These are phyloP conservation scores for Parapristionchus giblindavisi DNA, from an alignment of 2,888 invertebrate genomes.

Conservation along the genomic window DNA sequence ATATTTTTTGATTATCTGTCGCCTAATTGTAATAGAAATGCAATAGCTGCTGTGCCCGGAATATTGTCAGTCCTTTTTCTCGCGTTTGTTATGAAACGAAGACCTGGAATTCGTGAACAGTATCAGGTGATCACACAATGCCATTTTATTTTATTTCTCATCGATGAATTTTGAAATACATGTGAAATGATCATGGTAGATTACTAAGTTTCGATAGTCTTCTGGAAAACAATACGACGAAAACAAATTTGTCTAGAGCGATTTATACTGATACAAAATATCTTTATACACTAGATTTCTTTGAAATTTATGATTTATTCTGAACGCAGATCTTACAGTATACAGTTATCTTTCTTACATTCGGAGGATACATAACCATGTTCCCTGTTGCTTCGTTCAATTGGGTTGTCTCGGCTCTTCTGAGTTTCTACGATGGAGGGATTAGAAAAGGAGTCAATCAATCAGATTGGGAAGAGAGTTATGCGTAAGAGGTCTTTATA, in stretches of 20 bases:
- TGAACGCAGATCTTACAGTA: slow-evolving; percentile 1
- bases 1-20: background rate
- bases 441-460: background rate
- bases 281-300: background rate
- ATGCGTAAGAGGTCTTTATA: slow-evolving; percentile 1
- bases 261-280: background rate
- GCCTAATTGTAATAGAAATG: slow-evolving; percentile 4
- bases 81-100: background rate
- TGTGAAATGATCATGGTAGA: background rate
- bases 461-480: slow-evolving; percentile 3
- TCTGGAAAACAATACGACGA: too few species aligned
- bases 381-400: slow-evolving; percentile 32
- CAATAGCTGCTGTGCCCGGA: slow-evolving; percentile 7
- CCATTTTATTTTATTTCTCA: background rate
- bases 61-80: slow-evolving; percentile 7
- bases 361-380: slow-evolving; percentile 15
- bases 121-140: slow-evolving; percentile 8
- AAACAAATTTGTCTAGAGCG: too few species aligned
- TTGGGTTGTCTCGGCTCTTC: background rate
- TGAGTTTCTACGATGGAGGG: slow-evolving; percentile 25
- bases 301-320: too few species aligned
- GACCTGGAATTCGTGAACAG: slow-evolving; percentile 13
- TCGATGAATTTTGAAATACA: background rate
- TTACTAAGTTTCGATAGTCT: background rate
- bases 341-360: slow-evolving; percentile 24